Base-by-base conservation (phyloP, 2,888 invertebrate genomes). In the Noctua janthina region DNA sequence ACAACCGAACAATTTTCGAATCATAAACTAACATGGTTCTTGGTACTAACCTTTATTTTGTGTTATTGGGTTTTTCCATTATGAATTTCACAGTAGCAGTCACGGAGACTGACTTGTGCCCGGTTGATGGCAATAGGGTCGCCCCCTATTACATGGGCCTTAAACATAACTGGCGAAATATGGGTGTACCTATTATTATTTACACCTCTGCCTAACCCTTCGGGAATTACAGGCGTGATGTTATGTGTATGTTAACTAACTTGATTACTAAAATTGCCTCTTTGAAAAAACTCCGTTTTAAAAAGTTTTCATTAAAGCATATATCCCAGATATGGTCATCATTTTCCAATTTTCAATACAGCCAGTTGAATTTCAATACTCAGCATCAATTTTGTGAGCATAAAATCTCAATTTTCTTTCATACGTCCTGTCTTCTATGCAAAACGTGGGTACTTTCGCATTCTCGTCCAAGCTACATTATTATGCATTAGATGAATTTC, bases 401-500 rank as follows among this genome's bases (percentile, higher is more conserved):
- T 76, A 67, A 46, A 83, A 86, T 83, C 49, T 69, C 39, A 81
- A 85, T 87, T 84, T 85, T 70, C 81, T 59, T 59, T 39, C 46
- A 80, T 69, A 39, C 46, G 46, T 78, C 17, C 15, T 56, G 66
- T 13, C 66, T 81, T 76, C 71, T 43, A 49, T 74, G 56, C 59
- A 72, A 77, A 46, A 51, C 54, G 71, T 35, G 29, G 46, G 17
- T 68, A 35, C 35, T 35, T 35, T 35, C 35, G 35, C 35, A 35
- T 35, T 35, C 35, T 35, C 35, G 90, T 91, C 89, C 89, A 87
- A 88, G 87, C 84, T 86, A 87, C 90, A 92, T 93, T 93, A 92
- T 89, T 92, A 93, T 93, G 90, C 92, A 93, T 92, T 90, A 89
- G 86, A 90, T 86, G 67, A 79, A 87, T 79, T 87, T 85, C 66